phyloP scores from a whole-genome alignment of 1,140 invertebrate genomes.

The Dryas iulia region DNA sequence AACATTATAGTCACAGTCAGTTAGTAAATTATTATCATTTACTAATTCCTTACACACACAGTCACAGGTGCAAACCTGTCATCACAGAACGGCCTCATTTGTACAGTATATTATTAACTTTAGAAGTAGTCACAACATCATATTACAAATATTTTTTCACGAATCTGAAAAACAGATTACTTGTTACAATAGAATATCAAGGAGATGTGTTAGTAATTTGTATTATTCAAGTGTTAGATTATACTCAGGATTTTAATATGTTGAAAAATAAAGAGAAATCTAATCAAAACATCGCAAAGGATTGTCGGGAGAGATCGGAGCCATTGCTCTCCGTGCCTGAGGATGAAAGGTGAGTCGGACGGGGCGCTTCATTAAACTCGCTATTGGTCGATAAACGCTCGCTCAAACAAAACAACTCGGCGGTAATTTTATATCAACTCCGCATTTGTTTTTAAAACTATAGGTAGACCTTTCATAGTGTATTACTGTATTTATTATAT shows the following conservation, averaged over 20 bases:
- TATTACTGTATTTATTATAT: too few relatives aligned
- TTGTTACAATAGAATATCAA: not conserved
- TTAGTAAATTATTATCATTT: conserved; percentile 41
- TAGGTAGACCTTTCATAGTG: not conserved
- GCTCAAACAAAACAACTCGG: conserved; percentile 54
- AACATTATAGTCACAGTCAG: not conserved
- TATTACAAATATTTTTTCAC: not conserved
- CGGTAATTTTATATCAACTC: conserved; percentile 43
- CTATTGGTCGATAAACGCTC: conserved; percentile 58
- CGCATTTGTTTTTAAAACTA: conserved; percentile 28
- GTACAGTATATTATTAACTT: conserved; percentile 46
- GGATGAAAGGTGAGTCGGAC: conserved; percentile 70
- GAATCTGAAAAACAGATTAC: not conserved
- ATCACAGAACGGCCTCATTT: conserved; percentile 31
- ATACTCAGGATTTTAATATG: conserved; percentile 30
- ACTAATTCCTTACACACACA: conserved; percentile 61
- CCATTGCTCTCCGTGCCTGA: conserved; percentile 65
- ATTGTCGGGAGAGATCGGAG: conserved; percentile 64
- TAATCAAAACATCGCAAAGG: conserved; percentile 56
- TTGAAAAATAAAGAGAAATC: conserved; percentile 71
- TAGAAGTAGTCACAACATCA: conserved; percentile 41
- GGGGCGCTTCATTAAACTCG: conserved; percentile 60
- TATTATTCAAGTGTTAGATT: not conserved
- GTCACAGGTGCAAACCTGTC: conserved; percentile 22
- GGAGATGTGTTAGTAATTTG: not conserved